Evolutionary conservation across 2,113 vertebrate species (phyloP).

Genomic region (Passer domesticus): DNA sequence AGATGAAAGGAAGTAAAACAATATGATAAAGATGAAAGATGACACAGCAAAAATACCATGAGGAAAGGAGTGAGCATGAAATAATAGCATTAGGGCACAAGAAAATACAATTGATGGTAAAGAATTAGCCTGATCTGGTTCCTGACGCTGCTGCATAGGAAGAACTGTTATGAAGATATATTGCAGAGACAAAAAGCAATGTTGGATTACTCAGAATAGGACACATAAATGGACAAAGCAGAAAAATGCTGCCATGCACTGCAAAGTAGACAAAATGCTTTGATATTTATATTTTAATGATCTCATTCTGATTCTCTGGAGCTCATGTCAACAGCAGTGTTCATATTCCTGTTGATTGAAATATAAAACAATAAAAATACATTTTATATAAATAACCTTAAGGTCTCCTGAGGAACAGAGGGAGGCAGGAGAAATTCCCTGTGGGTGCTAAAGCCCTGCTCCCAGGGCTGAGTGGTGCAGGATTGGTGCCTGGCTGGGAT

Average conservation of each 20-base stretch:
- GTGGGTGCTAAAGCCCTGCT: neutral
- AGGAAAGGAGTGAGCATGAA: neutral
- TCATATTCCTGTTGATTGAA: neutral
- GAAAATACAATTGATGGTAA: neutral
- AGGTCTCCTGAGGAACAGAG: neutral
- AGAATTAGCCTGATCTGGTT: slow-evolving; percentile 21
- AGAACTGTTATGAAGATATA: slow-evolving; percentile 11
- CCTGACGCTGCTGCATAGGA: neutral
- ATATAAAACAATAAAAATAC: neutral
- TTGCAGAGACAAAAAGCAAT: neutral
- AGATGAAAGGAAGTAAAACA: slow-evolving; percentile 47
- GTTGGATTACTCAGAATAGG: neutral
- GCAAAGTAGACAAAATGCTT: neutral
- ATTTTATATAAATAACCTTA: neutral
- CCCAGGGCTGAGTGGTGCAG: neutral
- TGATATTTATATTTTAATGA: neutral
- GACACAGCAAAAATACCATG: neutral
- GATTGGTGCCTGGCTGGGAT: neutral
- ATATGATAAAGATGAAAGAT: slow-evolving; percentile 34
- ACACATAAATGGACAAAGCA: neutral
- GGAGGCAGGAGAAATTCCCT: neutral
- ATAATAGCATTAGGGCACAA: neutral
- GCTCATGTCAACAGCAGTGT: neutral
- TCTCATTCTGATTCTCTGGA: neutral
- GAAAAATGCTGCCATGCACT: neutral